A percentile compares a stretch with the other conserved stretches of the same genome.
phyloP scores from a whole-genome alignment of 1,140 invertebrate species.

The Aporrectodea caliginosa region DNA sequence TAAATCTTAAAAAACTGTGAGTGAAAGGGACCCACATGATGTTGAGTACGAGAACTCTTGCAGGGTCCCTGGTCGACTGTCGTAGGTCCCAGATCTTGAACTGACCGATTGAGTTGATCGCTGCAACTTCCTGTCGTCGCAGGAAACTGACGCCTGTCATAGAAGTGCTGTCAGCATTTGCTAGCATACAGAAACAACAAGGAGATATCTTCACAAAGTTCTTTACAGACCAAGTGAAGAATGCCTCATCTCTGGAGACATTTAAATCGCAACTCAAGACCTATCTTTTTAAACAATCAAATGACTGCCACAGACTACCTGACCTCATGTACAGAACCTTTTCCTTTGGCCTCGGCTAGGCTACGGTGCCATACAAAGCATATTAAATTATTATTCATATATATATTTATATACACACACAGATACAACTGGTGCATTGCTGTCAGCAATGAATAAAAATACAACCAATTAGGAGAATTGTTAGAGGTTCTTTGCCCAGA shows the following conservation, averaged over 20 bases:
- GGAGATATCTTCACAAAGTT: too few species aligned
- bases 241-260: background rate
- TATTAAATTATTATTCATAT: too few species aligned
- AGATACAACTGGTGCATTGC: too few species aligned
- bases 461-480: too few species aligned
- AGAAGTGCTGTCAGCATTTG: slow-evolving; percentile 75
- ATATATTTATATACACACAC: too few species aligned
- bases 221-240: background rate
- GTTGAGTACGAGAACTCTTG: slow-evolving; percentile 49
- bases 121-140: slow-evolving; percentile 71
- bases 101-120: slow-evolving; percentile 77
- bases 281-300: too few species aligned
- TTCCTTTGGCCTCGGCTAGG: background rate
- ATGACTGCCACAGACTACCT: too few species aligned
- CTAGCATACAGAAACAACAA: slow-evolving; percentile 56
- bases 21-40: slow-evolving; percentile 32
- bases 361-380: background rate
- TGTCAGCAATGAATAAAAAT: too few species aligned
- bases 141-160: slow-evolving; percentile 71
- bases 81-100: slow-evolving; percentile 83
- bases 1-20: background rate
- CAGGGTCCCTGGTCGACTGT: slow-evolving; percentile 52
- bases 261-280: background rate
- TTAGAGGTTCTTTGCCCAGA: too few species aligned
- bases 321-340: too few species aligned